Base-by-base conservation (phyloP, 2,888 invertebrate species). In the Pandemis corylana region DNA sequence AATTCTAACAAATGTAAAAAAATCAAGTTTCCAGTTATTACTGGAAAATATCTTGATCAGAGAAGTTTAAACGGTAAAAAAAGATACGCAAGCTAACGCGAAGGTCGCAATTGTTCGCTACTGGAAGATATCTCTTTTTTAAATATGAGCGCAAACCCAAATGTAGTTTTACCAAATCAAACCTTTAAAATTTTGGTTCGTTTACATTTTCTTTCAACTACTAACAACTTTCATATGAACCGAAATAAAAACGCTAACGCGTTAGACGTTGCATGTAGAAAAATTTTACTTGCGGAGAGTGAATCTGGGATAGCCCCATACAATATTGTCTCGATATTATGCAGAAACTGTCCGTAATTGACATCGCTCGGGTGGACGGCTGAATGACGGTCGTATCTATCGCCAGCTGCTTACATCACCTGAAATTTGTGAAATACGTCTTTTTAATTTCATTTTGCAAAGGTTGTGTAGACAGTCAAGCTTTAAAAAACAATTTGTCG, bases 321-420 rank as follows among this genome's bases (percentile, higher is more conserved):
- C 59, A 56, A 71, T 76, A 73, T 73, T 76, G 77, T 77, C 75
- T 64, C 7, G 68, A 42, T 69, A 42, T 42, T 68, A 61, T 36
- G 71, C 61, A 62, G 68, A 65, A 69, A 72, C 62, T 75, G 64
- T 76, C 65, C 71, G 68, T 53, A 83, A 84, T 87, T 85, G 87
- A 86, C 86, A 82, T 86, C 83, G 84, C 86, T 86, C 82, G 84
- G 81, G 82, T 92, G 93, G 93, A 93, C 94, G 93, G 93, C 87
- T 86, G 86, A 76, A 82, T 80, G 79, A 77, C 74, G 76, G 72
- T 77, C 72, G 77, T 72, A 76, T 71, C 78, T 72, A 76, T 71
- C 78, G 79, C 79, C 71, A 77, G 68, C 80, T 76, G 71, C 72
- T 85, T 93, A 94, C 94, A 94, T 94, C 82, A 94, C 93, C 93